Conservation (phyloP, 2,888 invertebrate species). For the Junonia oenone region DNA sequence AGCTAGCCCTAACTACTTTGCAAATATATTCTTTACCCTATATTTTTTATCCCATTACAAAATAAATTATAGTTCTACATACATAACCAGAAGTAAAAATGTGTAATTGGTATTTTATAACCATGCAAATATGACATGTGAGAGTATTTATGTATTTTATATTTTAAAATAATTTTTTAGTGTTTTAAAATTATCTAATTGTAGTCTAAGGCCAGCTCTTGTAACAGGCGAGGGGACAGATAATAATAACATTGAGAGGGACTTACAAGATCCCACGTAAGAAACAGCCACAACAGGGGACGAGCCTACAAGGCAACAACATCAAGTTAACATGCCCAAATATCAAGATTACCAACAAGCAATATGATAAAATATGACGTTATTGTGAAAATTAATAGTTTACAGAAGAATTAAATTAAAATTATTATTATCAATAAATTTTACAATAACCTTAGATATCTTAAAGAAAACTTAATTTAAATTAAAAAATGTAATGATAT, state of each 20-base stretch:
- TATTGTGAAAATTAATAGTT: background rate
- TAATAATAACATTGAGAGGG: slow-evolving; percentile 43
- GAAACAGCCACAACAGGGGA: slow-evolving; percentile 78
- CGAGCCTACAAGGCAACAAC: slow-evolving; percentile 70
- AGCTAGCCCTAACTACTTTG: slow-evolving; percentile 1
- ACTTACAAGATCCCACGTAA: slow-evolving; percentile 78
- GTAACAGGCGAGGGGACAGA: slow-evolving; percentile 24
- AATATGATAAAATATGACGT: background rate
- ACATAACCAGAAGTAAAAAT: background rate
- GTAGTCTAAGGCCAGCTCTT: slow-evolving; percentile 19
- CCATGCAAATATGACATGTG: no score
- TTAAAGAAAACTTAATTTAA: no score
- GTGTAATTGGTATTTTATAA: background rate
- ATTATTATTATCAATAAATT: no score
- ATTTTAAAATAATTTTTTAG: no score
- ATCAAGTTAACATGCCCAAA: slow-evolving; percentile 55
- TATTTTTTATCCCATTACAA: no score
- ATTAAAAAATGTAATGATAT: no score
- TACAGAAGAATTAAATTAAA: background rate
- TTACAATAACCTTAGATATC: no score
- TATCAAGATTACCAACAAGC: slow-evolving; percentile 14
- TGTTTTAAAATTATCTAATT: background rate
- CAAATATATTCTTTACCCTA: background rate
- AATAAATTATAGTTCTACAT: background rate
- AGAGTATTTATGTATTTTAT: no score